Conservation (phyloP, 2,797 vertebrate genomes). For the Lateolabrax maculatus region DNA sequence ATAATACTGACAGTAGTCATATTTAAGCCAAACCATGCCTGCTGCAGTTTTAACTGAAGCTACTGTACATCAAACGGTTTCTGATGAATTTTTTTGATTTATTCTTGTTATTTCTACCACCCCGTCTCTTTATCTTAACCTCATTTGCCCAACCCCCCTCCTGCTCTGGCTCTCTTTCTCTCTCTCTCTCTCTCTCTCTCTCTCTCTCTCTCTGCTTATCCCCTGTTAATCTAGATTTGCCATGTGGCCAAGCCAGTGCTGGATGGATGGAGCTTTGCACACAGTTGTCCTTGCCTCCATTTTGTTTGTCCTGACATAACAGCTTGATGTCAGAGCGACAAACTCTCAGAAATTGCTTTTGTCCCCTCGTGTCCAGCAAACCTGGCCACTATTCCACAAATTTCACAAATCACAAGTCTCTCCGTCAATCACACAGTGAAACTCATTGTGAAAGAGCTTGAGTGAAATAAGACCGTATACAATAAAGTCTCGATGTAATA, state of each 20-base stretch:
- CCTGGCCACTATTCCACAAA: conserved; percentile 29
- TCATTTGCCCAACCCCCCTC: conserved; percentile 44
- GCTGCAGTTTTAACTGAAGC: neutral
- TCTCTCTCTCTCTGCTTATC: conserved; percentile 64
- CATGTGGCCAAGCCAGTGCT: conserved; percentile 74
- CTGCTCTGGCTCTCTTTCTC: neutral
- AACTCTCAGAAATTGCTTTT: conserved; percentile 65
- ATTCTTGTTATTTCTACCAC: conserved; percentile 19
- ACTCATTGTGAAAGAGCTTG: neutral
- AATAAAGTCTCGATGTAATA: conserved; percentile 6
- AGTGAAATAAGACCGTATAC: neutral
- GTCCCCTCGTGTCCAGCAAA: conserved; percentile 39
- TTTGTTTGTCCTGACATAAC: conserved; percentile 78
- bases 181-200: conserved; percentile 9
- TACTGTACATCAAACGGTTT: conserved; percentile 20
- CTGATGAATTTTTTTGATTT: conserved; percentile 4
- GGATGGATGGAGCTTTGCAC: conserved; percentile 69
- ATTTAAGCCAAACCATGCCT: conserved; percentile 21
- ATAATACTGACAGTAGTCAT: conserved; percentile 27
- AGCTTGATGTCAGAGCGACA: conserved; percentile 65
- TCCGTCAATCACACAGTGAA: conserved; percentile 29
- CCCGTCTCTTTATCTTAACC: conserved; percentile 58
- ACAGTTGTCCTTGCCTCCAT: conserved; percentile 77
- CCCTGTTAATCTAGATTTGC: conserved; percentile 83
- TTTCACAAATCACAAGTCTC: conserved; percentile 38